phyloP scores from a whole-genome alignment of 2,797 vertebrate genomes.

The Sebastes diaconus region DNA sequence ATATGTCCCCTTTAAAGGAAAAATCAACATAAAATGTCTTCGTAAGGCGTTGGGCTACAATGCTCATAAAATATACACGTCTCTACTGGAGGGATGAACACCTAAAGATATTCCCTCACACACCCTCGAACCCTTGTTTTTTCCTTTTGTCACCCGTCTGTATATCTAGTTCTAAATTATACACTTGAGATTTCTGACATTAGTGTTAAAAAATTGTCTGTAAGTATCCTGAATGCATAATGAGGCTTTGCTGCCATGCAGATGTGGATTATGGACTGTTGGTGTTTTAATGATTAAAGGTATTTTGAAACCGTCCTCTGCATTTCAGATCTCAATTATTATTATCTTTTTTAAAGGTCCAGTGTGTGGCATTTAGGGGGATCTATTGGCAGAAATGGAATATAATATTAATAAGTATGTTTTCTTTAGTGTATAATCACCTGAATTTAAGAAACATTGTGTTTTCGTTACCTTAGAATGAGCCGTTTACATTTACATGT shows the following conservation, averaged over 20 bases:
- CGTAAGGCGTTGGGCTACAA: neutral
- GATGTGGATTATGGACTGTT: slow-evolving; percentile 48
- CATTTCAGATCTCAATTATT: neutral
- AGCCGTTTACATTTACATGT: too few species aligned
- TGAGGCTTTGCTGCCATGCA: slow-evolving; percentile 46
- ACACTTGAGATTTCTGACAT: neutral
- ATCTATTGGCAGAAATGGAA: too few species aligned
- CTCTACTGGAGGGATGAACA: neutral
- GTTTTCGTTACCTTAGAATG: too few species aligned
- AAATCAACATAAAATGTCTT: neutral
- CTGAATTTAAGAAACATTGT: too few species aligned
- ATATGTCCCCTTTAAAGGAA: neutral
- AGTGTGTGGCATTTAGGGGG: neutral
- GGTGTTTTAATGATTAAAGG: slow-evolving; percentile 66
- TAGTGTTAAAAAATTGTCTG: neutral
- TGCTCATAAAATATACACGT: neutral
- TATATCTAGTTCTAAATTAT: neutral
- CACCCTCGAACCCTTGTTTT: neutral
- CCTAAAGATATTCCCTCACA: neutral
- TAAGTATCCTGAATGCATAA: slow-evolving; percentile 23
- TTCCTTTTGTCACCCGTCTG: neutral
- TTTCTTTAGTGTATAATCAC: too few species aligned
- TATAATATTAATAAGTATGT: neutral
- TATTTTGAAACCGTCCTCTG: slow-evolving; percentile 50
- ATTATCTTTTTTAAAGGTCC: neutral